A percentile compares a stretch with the other conserved stretches of the same genome.
Conservation (phyloP, 2,888 invertebrate genomes). For the Eristalis intricaria region DNA sequence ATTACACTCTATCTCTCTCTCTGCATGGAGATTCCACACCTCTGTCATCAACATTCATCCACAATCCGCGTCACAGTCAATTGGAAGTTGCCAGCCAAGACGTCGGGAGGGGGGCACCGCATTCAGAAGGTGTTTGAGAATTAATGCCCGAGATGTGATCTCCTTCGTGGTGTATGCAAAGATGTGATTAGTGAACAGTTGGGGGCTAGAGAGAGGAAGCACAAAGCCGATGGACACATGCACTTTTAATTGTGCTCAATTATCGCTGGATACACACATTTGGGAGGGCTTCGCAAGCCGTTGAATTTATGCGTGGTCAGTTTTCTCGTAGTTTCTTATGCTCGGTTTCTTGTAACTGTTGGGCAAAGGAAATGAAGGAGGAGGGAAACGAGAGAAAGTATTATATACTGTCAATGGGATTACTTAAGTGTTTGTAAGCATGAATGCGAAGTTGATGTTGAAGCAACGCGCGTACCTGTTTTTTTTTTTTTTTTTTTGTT, state of each 20-base stretch:
- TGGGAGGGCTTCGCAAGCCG: conserved; percentile 2
- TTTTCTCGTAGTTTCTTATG: conserved; percentile 4
- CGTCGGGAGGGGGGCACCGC: not conserved
- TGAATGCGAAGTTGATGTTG: conserved; percentile 36
- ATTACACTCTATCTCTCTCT: not conserved
- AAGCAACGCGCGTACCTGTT: conserved; percentile 3
- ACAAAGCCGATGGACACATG: not conserved
- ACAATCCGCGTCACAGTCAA: conserved; percentile 1
- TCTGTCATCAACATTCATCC: not conserved
- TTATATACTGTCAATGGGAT: conserved; percentile 38
- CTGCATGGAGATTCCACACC: not conserved
- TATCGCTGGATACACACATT: conserved; percentile 7
- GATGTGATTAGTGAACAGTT: conserved; percentile 27
- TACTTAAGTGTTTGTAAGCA: conserved; percentile 30
- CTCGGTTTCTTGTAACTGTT: not conserved
- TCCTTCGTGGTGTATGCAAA: conserved; percentile 22
- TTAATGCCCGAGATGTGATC: not conserved
- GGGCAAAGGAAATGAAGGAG: not conserved
- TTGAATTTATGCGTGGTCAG: conserved; percentile 53
- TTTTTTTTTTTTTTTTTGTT: not conserved
- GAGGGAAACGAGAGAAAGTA: conserved; percentile 49
- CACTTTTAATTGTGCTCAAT: conserved; percentile 24
- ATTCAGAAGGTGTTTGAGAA: not conserved
- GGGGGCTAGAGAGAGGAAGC: not conserved
- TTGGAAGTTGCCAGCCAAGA: conserved; percentile 4